Base-by-base conservation (phyloP, 2,797 vertebrate genomes). In the Hypotaenidia okinawae region DNA sequence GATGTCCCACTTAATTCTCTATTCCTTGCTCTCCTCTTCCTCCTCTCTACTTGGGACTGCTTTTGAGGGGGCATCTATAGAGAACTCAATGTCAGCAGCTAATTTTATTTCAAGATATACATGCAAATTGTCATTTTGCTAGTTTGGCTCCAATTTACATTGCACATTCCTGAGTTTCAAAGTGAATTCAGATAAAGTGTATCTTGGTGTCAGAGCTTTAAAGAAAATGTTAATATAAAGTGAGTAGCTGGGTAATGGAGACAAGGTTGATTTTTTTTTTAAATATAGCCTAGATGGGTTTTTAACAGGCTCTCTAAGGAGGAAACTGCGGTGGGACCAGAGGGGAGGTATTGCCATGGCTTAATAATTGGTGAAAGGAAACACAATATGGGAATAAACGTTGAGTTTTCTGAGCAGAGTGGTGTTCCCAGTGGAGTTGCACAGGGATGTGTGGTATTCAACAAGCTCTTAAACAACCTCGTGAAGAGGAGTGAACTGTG, bases 401-500 rank as follows among this genome's bases (percentile, higher is more conserved):
- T 3, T 52, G 77, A 84, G 13, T 69, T 82, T 90, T 79, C 37
- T 69, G 52, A 81, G 67, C 73, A 69, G 47, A 67, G 35, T 58
- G 33, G 19, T 73, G n/a, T 51, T 94, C 77, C 55, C 47, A n/a
- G 89, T 18, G 69, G 73, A 90, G 70, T 23, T 93, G 59, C 59
- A 49, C 43, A 82, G 39, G 69, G 74, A 27, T 54, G 43, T 74
- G 77, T 80, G 88, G 27, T 70, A 37, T 74, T 89, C 90, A 70
- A 21, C 27, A 83, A 80, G 61, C 35, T 88, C 57, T 32, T 63
- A 39, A 87, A 49, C 52, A 93, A 49, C 79, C 39, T 58, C 74
- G 58, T 91, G 93, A 92, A 91, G 87, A 92, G 94, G 87, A 94
- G 87, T 62, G 87, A 94, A 15, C 80, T 94, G 70, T 30, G 93